Percentiles rank a stretch among this genome's conserved stretches.
phyloP scores from a whole-genome alignment of 1,140 invertebrate species.

The Conus betulinus region DNA sequence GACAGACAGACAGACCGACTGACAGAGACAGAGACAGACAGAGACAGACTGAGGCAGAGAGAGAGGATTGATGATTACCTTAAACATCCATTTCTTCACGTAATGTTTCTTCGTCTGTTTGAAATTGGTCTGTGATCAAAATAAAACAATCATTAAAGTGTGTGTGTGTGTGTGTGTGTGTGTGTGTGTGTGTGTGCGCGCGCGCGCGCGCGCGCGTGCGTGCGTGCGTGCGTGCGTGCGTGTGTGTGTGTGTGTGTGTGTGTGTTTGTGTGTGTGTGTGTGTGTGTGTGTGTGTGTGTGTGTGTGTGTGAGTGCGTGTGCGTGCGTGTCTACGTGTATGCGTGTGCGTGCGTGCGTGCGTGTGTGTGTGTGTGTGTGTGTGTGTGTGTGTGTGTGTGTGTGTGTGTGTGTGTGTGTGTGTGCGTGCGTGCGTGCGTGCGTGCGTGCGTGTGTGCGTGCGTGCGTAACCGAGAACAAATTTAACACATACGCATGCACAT shows the following conservation, averaged over 20 bases:
- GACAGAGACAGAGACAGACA: constrained; percentile 6
- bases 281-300: constrained; percentile 8
- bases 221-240: neutral
- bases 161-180: neutral
- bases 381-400: constrained; percentile 12
- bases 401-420: constrained; percentile 18
- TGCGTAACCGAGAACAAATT: no score
- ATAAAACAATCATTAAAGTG: neutral
- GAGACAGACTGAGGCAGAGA: constrained; percentile 5
- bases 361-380: constrained; percentile 8
- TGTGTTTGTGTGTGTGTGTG: constrained; percentile 2
- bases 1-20: neutral
- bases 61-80: neutral
- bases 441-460: neutral
- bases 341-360: neutral
- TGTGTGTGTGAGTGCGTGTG: neutral
- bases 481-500: no score
- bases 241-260: constrained; percentile 15
- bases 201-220: neutral
- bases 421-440: neutral
- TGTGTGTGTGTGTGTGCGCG: neutral
- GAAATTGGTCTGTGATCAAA: constrained; percentile 78
- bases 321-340: neutral
- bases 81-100: constrained; percentile 79
- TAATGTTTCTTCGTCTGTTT: constrained; percentile 85